Evolutionary conservation across 2,888 invertebrate genomes (phyloP).

Genomic region (Dermolepida albohirtum): DNA sequence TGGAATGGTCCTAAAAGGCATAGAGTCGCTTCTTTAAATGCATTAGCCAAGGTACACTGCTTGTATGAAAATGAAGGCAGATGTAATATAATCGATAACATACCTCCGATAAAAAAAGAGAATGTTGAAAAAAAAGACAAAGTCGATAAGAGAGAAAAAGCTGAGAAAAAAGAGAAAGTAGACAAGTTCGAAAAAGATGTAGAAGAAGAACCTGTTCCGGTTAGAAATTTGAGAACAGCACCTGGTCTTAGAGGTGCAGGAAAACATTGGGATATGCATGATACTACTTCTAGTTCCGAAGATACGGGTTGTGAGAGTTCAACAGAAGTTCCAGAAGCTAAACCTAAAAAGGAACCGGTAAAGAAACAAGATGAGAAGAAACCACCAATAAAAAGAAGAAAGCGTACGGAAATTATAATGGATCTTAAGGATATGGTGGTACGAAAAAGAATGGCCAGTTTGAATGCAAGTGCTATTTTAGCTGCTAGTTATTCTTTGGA

Average conservation of each 20-base stretch:
- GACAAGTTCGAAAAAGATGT: conserved; percentile 44
- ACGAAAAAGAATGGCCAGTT: conserved; percentile 89
- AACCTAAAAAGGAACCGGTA: conserved; percentile 60
- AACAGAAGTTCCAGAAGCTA: conserved; percentile 47
- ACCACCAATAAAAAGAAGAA: conserved; percentile 69
- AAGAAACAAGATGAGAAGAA: conserved; percentile 64
- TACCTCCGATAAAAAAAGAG: conserved; percentile 58
- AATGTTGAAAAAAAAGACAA: conserved; percentile 47
- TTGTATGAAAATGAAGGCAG: conserved; percentile 90
- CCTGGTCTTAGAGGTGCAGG: conserved; percentile 82
- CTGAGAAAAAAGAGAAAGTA: conserved; percentile 46
- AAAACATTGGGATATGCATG: conserved; percentile 87
- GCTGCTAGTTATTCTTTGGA: conserved; percentile 86
- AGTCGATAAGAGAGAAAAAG: conserved; percentile 43
- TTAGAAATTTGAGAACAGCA: conserved; percentile 75
- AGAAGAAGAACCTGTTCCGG: conserved; percentile 55
- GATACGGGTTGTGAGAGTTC: conserved; percentile 50
- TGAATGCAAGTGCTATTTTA: conserved; percentile 90
- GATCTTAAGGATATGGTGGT: conserved; percentile 90
- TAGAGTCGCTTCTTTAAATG: conserved; percentile 89
- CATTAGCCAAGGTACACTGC: conserved; percentile 90
- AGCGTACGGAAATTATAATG: conserved; percentile 76
- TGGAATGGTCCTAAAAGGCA: conserved; percentile 85
- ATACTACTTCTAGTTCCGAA: conserved; percentile 71
- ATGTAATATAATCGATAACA: conserved; percentile 71